phyloP scores from a whole-genome alignment of 1,140 invertebrate genomes.

The Diachasmimorpha longicaudata region DNA sequence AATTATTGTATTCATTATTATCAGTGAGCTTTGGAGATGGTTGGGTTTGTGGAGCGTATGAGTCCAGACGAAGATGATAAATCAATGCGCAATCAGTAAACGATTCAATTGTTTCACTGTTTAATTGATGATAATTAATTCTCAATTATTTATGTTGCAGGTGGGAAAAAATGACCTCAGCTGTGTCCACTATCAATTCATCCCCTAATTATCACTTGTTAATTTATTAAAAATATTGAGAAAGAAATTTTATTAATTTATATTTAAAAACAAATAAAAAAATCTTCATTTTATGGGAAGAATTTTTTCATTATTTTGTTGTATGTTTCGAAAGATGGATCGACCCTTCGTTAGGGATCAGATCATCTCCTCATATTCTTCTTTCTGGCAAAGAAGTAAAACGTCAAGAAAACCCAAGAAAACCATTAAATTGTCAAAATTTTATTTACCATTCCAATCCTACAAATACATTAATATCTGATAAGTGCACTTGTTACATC shows the following conservation, averaged over 20 bases:
- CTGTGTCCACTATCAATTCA: background rate
- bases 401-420: too few species aligned
- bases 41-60: conserved; percentile 28
- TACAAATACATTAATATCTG: background rate
- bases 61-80: conserved; percentile 20
- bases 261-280: background rate
- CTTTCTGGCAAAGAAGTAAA: too few species aligned
- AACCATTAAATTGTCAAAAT: too few species aligned
- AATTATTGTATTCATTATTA: background rate
- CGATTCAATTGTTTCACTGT: background rate
- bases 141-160: conserved; percentile 25
- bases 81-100: background rate
- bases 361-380: too few species aligned
- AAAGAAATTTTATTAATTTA: background rate
- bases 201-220: background rate
- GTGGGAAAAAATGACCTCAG: conserved; percentile 38
- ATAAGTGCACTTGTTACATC: background rate
- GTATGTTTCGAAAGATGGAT: too few species aligned
- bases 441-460: background rate
- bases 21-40: conserved; percentile 28
- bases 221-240: background rate
- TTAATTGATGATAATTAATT: background rate
- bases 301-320: too few species aligned
- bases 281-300: background rate
- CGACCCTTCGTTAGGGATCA: too few species aligned